Base-by-base conservation (phyloP, 2,888 invertebrate genomes). In the Amphipyra berbera region DNA sequence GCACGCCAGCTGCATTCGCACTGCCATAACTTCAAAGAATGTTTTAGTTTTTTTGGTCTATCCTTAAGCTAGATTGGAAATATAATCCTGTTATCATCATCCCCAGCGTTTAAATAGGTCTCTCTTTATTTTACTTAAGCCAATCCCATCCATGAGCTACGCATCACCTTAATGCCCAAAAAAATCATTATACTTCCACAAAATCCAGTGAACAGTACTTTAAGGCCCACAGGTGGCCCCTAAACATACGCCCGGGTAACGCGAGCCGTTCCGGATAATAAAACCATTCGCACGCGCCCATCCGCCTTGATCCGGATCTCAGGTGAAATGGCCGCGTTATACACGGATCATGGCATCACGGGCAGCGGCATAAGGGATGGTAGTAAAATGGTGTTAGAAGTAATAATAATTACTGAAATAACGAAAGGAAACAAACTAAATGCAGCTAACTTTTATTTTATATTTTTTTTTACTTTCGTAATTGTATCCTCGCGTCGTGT, bases 281-380 rank as follows among this genome's bases (percentile, higher is more conserved):
- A 83, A 85, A 82, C 84, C 87, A 88, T 90, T 88, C 63, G 82
- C 86, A 85, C 85, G 85, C 82, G 71, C 79, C 68, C 62, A 60
- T 49, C 75, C 73, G 52, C 53, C 66, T 59, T 76, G 74, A 81
- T 78, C 82, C 81, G 84, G 82, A 68, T 80, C 81, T 79, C 78
- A 79, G 86, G 82, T 83, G 77, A 72, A 75, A 83, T 74, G 68
- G 75, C 61, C 61, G 70, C 71, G 61, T 73, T 77, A 74, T 67
- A 57, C 63, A 62, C 67, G 74, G 63, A 27, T 65, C 63, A 82
- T 72, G 54, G 70, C 56, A 10, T 42, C 54, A 48, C 53, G 52
- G n/a, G 37, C 21, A 10, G 44, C 21, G 21, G 40, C 33, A 38
- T 49, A 14, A n/a, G 9, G 57, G 50, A n/a, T 42, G 33, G 14